Evolutionary conservation across 2,888 invertebrate species (phyloP).

Genomic region (Beris morrisii): DNA sequence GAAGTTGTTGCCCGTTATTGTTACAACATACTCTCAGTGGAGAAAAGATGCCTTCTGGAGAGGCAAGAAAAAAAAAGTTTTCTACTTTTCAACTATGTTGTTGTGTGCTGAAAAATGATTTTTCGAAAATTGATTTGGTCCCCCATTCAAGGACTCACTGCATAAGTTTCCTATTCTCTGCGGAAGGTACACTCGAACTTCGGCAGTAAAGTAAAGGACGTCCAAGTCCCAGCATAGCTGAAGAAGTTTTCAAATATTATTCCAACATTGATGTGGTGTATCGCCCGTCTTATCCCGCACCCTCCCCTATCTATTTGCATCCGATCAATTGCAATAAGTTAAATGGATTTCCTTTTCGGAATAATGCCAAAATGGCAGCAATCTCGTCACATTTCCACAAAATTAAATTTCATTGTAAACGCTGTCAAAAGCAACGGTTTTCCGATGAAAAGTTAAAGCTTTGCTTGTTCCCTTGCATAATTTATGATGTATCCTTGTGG

Average conservation of each 20-base stretch:
- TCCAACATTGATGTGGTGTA: no score
- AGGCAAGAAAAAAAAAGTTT: constrained; percentile 1
- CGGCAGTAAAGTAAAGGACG: background rate
- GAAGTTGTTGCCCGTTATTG: no score
- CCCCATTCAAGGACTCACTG: constrained; percentile 2
- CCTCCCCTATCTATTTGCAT: no score
- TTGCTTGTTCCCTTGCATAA: no score
- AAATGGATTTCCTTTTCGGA: constrained; percentile 28
- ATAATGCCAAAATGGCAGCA: constrained; percentile 27
- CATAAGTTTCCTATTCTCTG: constrained; percentile 14
- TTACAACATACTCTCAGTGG: no score
- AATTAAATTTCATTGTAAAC: constrained; percentile 29
- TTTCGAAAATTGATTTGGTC: constrained; percentile 28
- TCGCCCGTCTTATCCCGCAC: no score
- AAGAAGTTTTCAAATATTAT: constrained; percentile 20
- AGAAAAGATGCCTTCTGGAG: no score
- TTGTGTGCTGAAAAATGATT: constrained; percentile 24
- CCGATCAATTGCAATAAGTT: constrained; percentile 19
- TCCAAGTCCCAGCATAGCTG: background rate
- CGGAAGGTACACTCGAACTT: no score
- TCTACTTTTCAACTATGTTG: constrained; percentile 2
- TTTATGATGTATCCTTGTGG: no score
- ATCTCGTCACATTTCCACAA: constrained; percentile 29
- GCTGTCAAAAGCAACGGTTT: constrained; percentile 25
- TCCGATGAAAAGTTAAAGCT: constrained; percentile 22